Conservation (phyloP, 2,797 vertebrate genomes). For the Tenualosa thibaudeaui region DNA sequence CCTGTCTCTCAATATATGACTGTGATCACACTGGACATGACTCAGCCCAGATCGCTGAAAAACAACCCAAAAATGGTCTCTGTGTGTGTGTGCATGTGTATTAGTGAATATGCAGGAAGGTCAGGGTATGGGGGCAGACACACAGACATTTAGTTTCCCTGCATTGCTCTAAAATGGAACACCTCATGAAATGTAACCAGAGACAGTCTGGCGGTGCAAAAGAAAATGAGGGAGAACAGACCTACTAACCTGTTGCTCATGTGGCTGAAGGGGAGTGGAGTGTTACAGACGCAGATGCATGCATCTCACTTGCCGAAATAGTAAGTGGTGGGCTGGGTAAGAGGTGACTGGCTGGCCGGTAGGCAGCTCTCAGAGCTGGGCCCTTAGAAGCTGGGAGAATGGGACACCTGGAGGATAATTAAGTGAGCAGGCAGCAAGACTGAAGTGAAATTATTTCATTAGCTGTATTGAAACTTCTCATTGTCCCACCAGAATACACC, state of each 20-base stretch:
- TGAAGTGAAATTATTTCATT: slow-evolving; percentile 65
- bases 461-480: slow-evolving; percentile 62
- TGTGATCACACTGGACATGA: neutral
- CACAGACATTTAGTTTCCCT: slow-evolving; percentile 45
- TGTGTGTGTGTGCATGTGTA: slow-evolving; percentile 1
- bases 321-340: slow-evolving; percentile 46
- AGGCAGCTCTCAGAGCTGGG: slow-evolving; percentile 31
- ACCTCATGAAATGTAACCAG: slow-evolving; percentile 58
- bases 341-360: slow-evolving; percentile 53
- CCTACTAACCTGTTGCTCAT: slow-evolving; percentile 59
- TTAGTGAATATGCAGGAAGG: neutral
- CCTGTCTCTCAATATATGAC: neutral
- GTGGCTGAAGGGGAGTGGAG: slow-evolving; percentile 22
- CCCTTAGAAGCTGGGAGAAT: slow-evolving; percentile 44
- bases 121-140: neutral
- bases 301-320: slow-evolving; percentile 56
- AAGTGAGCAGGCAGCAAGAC: slow-evolving; percentile 58
- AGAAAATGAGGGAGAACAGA: slow-evolving; percentile 51
- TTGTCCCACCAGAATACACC: slow-evolving; percentile 59
- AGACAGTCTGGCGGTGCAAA: slow-evolving; percentile 36
- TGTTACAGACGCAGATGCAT: neutral
- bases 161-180: slow-evolving; percentile 63
- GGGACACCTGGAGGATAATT: slow-evolving; percentile 61
- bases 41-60: neutral
- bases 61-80: neutral